These are phyloP conservation scores for Emys orbicularis DNA, from an alignment of 2,797 vertebrate genomes.

Conservation along the genomic window DNA sequence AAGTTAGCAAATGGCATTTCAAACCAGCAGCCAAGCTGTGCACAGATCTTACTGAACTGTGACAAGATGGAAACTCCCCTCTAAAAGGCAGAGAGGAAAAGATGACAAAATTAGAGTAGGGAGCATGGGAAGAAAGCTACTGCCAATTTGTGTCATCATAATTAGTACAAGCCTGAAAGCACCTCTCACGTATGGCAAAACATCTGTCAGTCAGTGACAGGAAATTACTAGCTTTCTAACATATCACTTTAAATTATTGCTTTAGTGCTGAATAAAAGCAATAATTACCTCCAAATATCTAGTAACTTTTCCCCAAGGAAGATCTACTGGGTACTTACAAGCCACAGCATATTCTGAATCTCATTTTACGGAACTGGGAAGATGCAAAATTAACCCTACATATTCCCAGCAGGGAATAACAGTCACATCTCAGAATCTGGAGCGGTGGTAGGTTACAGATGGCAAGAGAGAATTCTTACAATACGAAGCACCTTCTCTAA, in stretches of 20 bases:
- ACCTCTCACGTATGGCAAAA: slow-evolving; percentile 54
- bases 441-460: background rate
- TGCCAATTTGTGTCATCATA: slow-evolving; percentile 31
- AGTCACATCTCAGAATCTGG: accelerated
- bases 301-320: background rate
- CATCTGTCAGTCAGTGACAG: slow-evolving; percentile 70
- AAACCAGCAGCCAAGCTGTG: accelerated
- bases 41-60: accelerated
- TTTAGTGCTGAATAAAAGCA: slow-evolving; percentile 43
- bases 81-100: background rate
- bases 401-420: accelerated
- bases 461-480: background rate
- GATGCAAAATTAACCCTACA: accelerated
- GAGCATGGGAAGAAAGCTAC: slow-evolving; percentile 53
- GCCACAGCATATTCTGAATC: accelerated
- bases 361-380: accelerated
- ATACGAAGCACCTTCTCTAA: background rate
- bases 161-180: slow-evolving; percentile 66
- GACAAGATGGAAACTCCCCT: background rate
- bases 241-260: slow-evolving; percentile 57
- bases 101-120: slow-evolving; percentile 10
- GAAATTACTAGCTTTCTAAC: slow-evolving; percentile 71
- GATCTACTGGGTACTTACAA: background rate
- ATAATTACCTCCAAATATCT: slow-evolving; percentile 54
- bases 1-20: background rate